A percentile compares a stretch with the other conserved stretches of the same genome.
Conservation (phyloP, 1,140 invertebrate species). For the Monochamus saltuarius region DNA sequence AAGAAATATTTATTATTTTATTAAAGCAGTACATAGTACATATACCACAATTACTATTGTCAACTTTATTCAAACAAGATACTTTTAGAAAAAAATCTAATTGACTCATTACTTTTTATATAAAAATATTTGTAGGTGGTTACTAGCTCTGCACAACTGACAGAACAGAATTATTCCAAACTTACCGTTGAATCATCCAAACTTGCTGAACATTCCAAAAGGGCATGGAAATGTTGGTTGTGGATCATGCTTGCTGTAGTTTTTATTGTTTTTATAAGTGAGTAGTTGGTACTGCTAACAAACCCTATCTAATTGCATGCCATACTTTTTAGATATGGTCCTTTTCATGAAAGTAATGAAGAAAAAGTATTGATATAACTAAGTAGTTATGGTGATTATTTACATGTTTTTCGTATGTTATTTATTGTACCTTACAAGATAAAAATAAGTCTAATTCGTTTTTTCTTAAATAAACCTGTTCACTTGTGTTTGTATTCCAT, state of each 20-base stretch:
- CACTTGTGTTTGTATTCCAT: too few species aligned
- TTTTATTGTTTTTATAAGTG: slow-evolving; percentile 83
- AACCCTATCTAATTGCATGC: slow-evolving; percentile 5
- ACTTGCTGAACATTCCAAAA: slow-evolving; percentile 79
- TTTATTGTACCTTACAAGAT: too few species aligned
- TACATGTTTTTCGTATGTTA: too few species aligned
- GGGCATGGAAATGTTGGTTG: slow-evolving; percentile 91
- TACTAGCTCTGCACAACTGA: slow-evolving; percentile 73
- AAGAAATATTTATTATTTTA: too few species aligned
- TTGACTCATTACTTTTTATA: too few species aligned
- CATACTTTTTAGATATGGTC: slow-evolving; percentile 68
- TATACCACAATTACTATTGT: too few species aligned
- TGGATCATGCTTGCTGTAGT: slow-evolving; percentile 87
- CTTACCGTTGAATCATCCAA: slow-evolving; percentile 79
- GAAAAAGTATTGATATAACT: slow-evolving; percentile 51
- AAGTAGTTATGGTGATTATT: too few species aligned
- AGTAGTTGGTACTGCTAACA: slow-evolving; percentile 48
- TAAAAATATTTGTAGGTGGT: slow-evolving; percentile 58
- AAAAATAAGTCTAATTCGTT: too few species aligned
- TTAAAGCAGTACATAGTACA: too few species aligned
- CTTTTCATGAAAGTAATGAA: slow-evolving; percentile 78
- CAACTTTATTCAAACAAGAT: too few species aligned
- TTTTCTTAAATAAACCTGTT: too few species aligned
- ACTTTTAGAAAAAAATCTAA: too few species aligned
- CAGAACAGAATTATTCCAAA: slow-evolving; percentile 75